Conservation (phyloP, 2,113 vertebrate genomes). For the Pelusios castaneus region DNA sequence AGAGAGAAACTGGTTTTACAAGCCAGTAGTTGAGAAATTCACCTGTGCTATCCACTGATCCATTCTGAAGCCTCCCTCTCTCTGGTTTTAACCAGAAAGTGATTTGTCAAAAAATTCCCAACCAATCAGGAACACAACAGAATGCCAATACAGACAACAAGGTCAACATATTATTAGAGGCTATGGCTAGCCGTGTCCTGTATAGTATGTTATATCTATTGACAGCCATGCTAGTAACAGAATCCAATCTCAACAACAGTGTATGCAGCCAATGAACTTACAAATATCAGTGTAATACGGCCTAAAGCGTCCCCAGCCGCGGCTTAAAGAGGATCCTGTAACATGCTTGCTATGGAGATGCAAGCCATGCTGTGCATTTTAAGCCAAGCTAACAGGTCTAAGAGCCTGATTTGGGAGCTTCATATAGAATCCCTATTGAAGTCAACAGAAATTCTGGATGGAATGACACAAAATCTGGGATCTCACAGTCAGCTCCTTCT, state of each 20-base stretch:
- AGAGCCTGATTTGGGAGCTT: neutral
- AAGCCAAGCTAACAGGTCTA: neutral
- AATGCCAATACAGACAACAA: neutral
- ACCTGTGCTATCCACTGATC: neutral
- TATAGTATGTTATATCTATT: neutral
- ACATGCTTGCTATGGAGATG: neutral
- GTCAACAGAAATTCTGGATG: neutral
- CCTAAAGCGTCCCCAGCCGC: neutral
- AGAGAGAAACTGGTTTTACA: neutral
- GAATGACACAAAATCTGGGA: fast-evolving
- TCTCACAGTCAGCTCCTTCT: slow-evolving; percentile 1
- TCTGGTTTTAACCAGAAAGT: neutral
- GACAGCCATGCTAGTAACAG: neutral
- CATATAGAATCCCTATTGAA: neutral
- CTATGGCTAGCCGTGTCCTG: neutral
- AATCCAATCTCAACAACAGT: neutral
- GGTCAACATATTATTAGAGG: neutral
- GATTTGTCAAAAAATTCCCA: neutral
- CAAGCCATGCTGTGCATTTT: neutral
- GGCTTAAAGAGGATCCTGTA: neutral
- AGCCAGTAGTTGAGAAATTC: neutral
- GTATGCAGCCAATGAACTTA: neutral
- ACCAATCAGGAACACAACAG: neutral
- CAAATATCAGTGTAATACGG: neutral
- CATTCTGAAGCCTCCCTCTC: neutral